A percentile compares a stretch with the other conserved stretches of the same genome.
phyloP scores from a whole-genome alignment of 30 jellyfish, hydroid and myxozoan genomes.

The Aurelia sp. region DNA sequence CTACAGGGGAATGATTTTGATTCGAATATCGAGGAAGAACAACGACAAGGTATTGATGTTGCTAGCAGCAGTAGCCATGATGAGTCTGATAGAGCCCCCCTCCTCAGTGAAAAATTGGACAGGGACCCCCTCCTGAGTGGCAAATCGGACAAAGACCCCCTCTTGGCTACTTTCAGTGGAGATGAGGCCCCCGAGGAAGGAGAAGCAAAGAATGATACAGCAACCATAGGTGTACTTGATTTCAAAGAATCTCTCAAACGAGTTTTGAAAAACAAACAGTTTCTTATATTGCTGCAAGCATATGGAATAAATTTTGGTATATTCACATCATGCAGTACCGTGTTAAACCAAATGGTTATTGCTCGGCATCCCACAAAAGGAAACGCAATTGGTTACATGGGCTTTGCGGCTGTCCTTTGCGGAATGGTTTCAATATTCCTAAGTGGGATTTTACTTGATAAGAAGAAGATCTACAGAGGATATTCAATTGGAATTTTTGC shows the following conservation, averaged over 20 bases:
- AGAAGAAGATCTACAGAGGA: conserved; percentile 48
- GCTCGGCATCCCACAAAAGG: conserved; percentile 73
- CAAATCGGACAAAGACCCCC: no score
- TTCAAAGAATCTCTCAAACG: conserved; percentile 49
- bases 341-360: conserved; percentile 68
- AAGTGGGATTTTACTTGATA: conserved; percentile 82
- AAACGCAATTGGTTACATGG: conserved; percentile 85
- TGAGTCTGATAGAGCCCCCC: no score
- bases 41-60: no score
- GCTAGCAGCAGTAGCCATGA: no score
- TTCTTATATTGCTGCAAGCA: conserved; percentile 71
- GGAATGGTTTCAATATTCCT: conserved; percentile 80
- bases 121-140: no score
- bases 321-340: conserved; percentile 57
- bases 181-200: no score
- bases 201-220: no score
- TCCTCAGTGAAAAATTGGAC: no score
- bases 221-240: neutral
- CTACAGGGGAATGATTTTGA: neutral
- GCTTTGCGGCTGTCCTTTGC: conserved; percentile 68
- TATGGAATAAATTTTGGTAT: conserved; percentile 80
- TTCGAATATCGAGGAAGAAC: no score
- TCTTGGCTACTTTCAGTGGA: no score
- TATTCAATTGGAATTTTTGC: conserved; percentile 32
- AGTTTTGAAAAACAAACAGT: conserved; percentile 55